Evolutionary conservation across 92 coral and sea anemone species (phyloP), one percentile per base, ranked within the genome.

Genomic region (Palythoa grandis): DNA sequence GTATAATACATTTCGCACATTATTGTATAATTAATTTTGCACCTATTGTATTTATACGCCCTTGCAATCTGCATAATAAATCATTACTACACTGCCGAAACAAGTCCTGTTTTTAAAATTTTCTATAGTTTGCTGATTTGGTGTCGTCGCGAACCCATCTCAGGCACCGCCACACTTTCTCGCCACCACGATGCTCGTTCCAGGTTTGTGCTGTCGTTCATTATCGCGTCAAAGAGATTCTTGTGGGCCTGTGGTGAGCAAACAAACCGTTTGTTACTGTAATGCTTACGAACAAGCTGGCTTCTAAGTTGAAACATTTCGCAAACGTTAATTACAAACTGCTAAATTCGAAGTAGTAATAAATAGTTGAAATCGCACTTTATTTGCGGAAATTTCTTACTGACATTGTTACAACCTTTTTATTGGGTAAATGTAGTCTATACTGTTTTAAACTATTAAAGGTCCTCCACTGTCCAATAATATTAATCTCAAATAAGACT

Each of bases 181-280:
- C 88, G 91, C 99, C 99, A 97, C 98, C 98, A 97, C 7, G 98
- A 91, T 14, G 89, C 92, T 15, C 99, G 94, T 72, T 93, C 91
- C 77, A 87, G 89, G 91, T 91, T 92, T 72, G 86, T 74, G 22
- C 97, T 98, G 85, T 97, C 96, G 57, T 90, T 88, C 93, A 93
- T 88, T 74, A 97, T 89, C 40, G 99, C 95, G 20, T 91, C 93
- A 76, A 91, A 92, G 67, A 97, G 92, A 89, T 97, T 97, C 89
- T 95, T 95, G 78, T 88, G 95, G 29, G 99, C 97, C 99, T 97
- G 79, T 97, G 79, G 17, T 5, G 72, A 38, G 23, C n/a, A 37
- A 74, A 23, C 29, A 74, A 71, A 68, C n/a, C 52, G 22, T 52
- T 0, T 76, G 10, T 10, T 50, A 23, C 69, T 63, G 25, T 5